Evolutionary conservation across 2,888 invertebrate species (phyloP).

Genomic region (Epicampocera succincta): DNA sequence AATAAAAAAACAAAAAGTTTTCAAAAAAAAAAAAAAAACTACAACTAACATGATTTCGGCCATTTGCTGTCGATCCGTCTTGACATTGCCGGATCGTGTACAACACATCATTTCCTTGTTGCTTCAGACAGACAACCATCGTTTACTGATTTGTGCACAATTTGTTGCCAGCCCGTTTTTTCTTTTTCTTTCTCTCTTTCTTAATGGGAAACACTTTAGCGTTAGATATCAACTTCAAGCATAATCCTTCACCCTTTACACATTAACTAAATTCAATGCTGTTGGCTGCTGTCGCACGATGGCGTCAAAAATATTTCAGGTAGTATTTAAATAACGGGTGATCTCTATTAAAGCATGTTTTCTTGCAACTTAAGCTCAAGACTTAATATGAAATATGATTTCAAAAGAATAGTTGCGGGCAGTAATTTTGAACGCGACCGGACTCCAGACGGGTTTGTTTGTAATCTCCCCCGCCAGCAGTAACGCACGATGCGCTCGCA

Average conservation of each 20-base stretch:
- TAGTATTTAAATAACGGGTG: too few relatives aligned
- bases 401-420: too few relatives aligned
- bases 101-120: constrained; percentile 65
- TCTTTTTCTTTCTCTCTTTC: background rate
- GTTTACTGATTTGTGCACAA: background rate
- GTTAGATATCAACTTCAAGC: background rate
- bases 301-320: too few relatives aligned
- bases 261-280: too few relatives aligned
- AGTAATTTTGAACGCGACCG: too few relatives aligned
- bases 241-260: background rate
- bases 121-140: constrained; percentile 29
- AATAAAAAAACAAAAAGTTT: constrained; percentile 5
- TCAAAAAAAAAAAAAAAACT: constrained; percentile 21
- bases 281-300: too few relatives aligned
- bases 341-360: too few relatives aligned
- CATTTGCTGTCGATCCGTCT: constrained; percentile 32
- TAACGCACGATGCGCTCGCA: too few relatives aligned
- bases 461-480: too few relatives aligned
- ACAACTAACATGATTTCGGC: constrained; percentile 45
- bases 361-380: too few relatives aligned
- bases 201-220: background rate
- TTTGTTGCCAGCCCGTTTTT: background rate
- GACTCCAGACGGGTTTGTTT: too few relatives aligned
- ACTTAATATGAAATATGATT: too few relatives aligned
- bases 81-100: constrained; percentile 44